Base-by-base conservation (phyloP, 37 sponge, comb jelly and placozoan genomes). In the Cladorhizidae sp. region DNA sequence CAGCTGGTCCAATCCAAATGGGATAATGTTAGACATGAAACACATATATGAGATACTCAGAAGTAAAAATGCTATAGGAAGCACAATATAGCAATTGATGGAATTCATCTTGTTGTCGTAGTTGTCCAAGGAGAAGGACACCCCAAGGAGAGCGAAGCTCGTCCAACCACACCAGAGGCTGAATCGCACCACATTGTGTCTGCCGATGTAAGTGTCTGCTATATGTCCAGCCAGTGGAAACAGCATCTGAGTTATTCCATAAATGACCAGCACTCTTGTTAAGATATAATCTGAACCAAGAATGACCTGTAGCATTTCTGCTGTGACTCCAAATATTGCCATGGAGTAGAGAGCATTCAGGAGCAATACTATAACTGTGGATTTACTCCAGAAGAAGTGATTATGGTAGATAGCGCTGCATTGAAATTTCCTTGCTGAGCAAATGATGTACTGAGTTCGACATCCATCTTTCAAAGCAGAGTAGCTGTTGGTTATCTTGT, bases 1-100 rank as follows among this genome's bases (percentile, higher is more conserved):
- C 23, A 88, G 59, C 45, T 88, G 88, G 58, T 88, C 83, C 56
- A 88, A 33, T 1, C 83, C 88, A 77, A 88, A 83, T 21, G 76
- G 88, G 23, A 83, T 77, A 28, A 88, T 70, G 49, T 82, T 82
- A 21, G 82, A 35, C 51, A 63, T 56, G 54, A 83, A 82, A 40
- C 83, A 74, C 31, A 74, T 72, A n/a, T 79, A 72, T 1, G 83
- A 77, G n/a, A 81, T 43, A 40, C 62, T 81, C 20, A 81, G 72
- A 22, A 82, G n/a, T 9, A 83, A 22, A 38, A 73, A 72, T 64
- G 58, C 63, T 3, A 81, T 3, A 33, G 83, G 78, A 20, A 88
- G 23, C 3, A 78, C 28, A 15, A 78, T 12, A 37, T 33, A 71
- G 12, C 58, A 21, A 31, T 54, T 84, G 43, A 68, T 26, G 17